Evolutionary conservation across 2,797 vertebrate genomes (phyloP).

Genomic region (Esox lucius): DNA sequence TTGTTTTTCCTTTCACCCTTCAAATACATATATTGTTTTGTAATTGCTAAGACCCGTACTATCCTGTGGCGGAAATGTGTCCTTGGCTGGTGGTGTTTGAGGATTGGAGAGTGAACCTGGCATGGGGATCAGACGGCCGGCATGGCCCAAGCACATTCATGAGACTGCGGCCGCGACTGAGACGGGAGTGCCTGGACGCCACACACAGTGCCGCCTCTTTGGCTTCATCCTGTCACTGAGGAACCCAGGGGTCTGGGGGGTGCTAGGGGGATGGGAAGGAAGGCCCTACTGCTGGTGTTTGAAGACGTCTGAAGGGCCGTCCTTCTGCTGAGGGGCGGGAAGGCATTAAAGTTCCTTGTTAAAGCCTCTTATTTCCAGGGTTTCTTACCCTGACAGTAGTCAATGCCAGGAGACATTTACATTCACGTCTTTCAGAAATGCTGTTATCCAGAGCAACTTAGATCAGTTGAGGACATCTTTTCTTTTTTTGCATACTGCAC

Average conservation of each 20-base stretch:
- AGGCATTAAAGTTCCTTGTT: neutral
- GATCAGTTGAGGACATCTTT: too few relatives aligned
- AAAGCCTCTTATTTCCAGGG: neutral
- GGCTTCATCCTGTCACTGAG: slow-evolving; percentile 5
- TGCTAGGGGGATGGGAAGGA: slow-evolving; percentile 9
- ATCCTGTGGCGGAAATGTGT: slow-evolving; percentile 1
- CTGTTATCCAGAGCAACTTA: too few relatives aligned
- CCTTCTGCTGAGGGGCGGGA: neutral
- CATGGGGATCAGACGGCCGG: slow-evolving; percentile 13
- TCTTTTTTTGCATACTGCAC: too few relatives aligned
- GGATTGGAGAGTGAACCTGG: slow-evolving; percentile 15
- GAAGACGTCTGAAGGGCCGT: neutral
- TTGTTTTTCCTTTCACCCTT: slow-evolving; percentile 18
- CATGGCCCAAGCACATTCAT: slow-evolving; percentile 10
- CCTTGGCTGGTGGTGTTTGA: slow-evolving; percentile 1
- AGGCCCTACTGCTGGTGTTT: neutral
- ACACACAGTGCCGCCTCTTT: slow-evolving; percentile 20
- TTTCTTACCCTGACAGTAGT: neutral
- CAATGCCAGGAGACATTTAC: neutral
- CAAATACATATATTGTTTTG: slow-evolving; percentile 16
- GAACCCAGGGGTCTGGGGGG: neutral
- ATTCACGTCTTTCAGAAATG: too few relatives aligned
- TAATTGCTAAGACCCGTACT: neutral
- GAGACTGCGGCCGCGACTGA: slow-evolving; percentile 6
- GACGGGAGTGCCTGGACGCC: slow-evolving; percentile 13